Conservation (phyloP, 2,797 vertebrate genomes). For the Eospalax fontanierii region DNA sequence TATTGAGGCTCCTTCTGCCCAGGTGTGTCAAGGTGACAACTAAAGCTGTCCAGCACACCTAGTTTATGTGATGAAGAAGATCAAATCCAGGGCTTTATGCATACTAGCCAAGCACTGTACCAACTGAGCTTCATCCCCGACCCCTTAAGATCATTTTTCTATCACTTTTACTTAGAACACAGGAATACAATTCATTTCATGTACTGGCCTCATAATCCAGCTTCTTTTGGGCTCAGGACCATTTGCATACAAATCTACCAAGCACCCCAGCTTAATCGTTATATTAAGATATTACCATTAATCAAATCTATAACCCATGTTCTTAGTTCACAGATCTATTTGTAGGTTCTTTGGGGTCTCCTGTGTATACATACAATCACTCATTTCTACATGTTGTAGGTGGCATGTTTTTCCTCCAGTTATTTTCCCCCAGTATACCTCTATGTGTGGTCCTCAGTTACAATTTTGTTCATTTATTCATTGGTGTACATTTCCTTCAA, state of each 20-base stretch:
- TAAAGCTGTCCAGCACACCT: no score
- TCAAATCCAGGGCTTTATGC: no score
- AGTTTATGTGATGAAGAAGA: neutral
- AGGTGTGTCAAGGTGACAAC: no score
- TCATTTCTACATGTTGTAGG: neutral
- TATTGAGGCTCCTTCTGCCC: no score
- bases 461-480: neutral
- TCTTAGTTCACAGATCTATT: neutral
- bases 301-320: no score
- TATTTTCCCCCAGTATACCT: neutral
- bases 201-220: neutral
- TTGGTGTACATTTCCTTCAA: neutral
- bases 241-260: no score
- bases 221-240: no score
- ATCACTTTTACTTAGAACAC: neutral
- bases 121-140: neutral
- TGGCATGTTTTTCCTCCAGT: slow-evolving; percentile 17
- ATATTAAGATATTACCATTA: no score
- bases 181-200: neutral
- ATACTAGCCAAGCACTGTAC: no score
- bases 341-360: neutral
- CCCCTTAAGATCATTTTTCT: neutral
- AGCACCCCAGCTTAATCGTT: no score
- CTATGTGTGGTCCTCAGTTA: neutral
- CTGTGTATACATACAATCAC: neutral